These are phyloP conservation scores for Gonioctena quinquepunctata DNA, from an alignment of 1,140 invertebrate species.

Conservation along the genomic window DNA sequence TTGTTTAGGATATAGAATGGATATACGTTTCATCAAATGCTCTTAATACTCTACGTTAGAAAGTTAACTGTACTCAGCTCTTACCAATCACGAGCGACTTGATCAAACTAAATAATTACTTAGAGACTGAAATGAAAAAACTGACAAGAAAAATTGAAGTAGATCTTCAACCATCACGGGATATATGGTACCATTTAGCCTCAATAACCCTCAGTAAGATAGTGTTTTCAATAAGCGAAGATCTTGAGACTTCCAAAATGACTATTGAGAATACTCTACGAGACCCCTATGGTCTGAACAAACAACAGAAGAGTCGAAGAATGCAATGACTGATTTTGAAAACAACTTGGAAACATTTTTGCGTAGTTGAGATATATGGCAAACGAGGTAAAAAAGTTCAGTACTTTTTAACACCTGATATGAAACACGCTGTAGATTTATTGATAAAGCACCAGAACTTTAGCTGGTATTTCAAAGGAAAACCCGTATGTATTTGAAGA, in stretches of 20 bases:
- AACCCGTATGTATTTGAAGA: not conserved
- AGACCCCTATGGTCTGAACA: not conserved
- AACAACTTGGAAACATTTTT: not conserved
- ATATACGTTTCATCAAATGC: not conserved
- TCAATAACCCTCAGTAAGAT: not conserved
- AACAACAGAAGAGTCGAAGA: not conserved
- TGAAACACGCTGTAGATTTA: not conserved
- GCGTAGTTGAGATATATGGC: not conserved
- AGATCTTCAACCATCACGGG: not conserved
- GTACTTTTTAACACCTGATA: not conserved
- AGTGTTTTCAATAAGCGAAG: not conserved
- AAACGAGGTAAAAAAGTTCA: not conserved
- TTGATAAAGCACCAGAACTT: not conserved
- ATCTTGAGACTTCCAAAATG: not conserved
- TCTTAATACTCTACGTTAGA: not conserved
- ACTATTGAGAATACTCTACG: not conserved
- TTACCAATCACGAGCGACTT: not conserved
- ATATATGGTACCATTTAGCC: not conserved
- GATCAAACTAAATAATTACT: not conserved
- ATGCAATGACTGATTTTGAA: not conserved
- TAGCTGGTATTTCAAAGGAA: not conserved
- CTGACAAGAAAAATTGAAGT: not conserved
- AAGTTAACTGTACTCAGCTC: not conserved
- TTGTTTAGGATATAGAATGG: not conserved
- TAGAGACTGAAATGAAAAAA: not conserved